Percentiles rank a stretch among this genome's conserved stretches.
These are phyloP conservation scores for Cephus pulcher DNA, from an alignment of 2,888 invertebrate genomes.

Conservation along the genomic window DNA sequence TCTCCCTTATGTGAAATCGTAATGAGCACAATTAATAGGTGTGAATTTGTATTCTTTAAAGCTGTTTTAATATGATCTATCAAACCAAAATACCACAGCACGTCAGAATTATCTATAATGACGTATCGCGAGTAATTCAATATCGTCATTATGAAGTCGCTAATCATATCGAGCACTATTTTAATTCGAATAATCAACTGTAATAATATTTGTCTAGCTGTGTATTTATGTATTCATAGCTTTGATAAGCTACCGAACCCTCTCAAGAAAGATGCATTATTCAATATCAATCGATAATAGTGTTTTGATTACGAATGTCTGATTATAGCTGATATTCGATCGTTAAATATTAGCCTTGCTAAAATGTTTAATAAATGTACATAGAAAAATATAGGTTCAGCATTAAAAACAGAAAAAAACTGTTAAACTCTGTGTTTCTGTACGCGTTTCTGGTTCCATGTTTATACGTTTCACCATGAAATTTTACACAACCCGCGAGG, in stretches of 20 bases:
- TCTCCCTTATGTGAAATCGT: neutral
- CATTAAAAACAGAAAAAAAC: neutral
- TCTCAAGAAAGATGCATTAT: too few relatives aligned
- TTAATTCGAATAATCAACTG: neutral
- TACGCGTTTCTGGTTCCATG: neutral
- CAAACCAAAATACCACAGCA: neutral
- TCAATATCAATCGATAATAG: neutral
- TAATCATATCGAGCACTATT: neutral
- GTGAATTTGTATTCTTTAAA: neutral
- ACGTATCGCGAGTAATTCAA: neutral
- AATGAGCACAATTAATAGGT: neutral
- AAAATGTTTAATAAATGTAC: neutral
- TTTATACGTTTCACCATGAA: neutral
- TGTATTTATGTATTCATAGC: neutral
- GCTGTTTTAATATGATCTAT: neutral
- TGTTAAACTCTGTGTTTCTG: neutral
- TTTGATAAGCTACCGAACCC: too few relatives aligned
- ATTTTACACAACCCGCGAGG: slow-evolving; percentile 19
- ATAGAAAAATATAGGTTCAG: neutral
- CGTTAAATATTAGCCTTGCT: neutral
- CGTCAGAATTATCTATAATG: neutral
- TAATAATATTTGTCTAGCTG: neutral
- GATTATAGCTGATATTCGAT: neutral
- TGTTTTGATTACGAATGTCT: neutral
- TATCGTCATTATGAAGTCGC: neutral